A percentile compares a stretch with the other conserved stretches of the same genome.
Evolutionary conservation across 2,797 vertebrate genomes (phyloP).

Genomic region (Apodemus agrarius): DNA sequence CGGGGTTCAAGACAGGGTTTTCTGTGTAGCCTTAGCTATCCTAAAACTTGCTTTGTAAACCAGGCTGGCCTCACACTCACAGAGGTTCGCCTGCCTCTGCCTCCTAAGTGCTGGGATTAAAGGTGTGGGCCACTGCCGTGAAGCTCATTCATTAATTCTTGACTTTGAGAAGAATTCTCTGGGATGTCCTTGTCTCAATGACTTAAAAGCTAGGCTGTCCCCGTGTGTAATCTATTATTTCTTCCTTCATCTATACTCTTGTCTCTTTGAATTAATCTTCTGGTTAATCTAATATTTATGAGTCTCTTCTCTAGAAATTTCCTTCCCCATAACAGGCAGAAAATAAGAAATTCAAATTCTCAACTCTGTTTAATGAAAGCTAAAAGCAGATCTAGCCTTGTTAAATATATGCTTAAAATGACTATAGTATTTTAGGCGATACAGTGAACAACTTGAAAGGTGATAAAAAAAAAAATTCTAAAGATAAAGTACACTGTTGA

Average conservation of each 20-base stretch:
- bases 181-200: not conserved
- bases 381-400: conserved; percentile 1
- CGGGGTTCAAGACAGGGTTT: not conserved
- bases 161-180: conserved; percentile 15
- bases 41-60: not conserved
- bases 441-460: conserved; percentile 7
- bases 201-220: conserved; percentile 17
- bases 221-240: not conserved
- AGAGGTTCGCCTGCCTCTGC: not conserved
- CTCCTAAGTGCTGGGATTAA: not conserved
- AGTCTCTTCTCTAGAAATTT: not conserved
- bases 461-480: not conserved
- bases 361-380: not conserved
- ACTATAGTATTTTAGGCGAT: not conserved
- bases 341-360: conserved; percentile 49
- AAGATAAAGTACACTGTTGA: not conserved
- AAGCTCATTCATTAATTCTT: not conserved
- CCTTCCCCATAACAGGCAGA: not conserved
- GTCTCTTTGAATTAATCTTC: conserved; percentile 39
- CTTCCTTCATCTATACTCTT: not conserved
- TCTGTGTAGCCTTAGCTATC: not conserved
- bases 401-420: conserved; percentile 24
- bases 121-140: not conserved
- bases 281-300: conserved; percentile 25
- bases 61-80: not conserved